Evolutionary conservation across 2,113 vertebrate genomes (phyloP), one percentile per base, ranked within the genome.

Genomic region (Ictalurus furcatus): DNA sequence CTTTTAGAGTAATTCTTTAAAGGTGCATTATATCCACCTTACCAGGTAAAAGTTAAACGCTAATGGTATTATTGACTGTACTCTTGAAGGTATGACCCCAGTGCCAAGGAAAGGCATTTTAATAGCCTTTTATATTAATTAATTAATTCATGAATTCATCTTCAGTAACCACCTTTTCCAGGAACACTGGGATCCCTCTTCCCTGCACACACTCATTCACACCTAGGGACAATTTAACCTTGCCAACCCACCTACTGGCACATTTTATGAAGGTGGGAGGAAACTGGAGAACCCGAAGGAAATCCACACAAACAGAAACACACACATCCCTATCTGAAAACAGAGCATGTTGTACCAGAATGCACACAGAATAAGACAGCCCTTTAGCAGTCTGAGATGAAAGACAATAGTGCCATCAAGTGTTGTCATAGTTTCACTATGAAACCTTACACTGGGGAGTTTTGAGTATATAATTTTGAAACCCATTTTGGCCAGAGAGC

Each of bases 351-450:
- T 40, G n/a, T 74, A 40, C 40, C 44, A 48, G 40, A 52, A 54
- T 58, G 14, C 23, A 79, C 16, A 81, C n/a, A 4, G 8, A 58
- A 14, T 58, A 6, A n/a, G 5, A 16, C 59, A 40, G 37, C 44
- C 34, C 34, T 28, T 28, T 17, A 84, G 9, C 25, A 84, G 6
- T 61, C 11, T 63, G 40, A 67, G 61, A 12, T 84, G 52, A 81
- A 81, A 81, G 28, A 81, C 79, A 30, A 81, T 58, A 81, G 79
- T n/a, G 86, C 6, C n/a, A 34, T 81, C 86, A 80, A n/a, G 58
- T 65, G 58, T 30, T 80, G 40, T 61, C 7, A 40, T 34, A n/a
- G 30, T 83, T 71, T 56, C 8, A 58, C 1, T 23, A 17, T 25
- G 23, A 30, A 73, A 58, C 30, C 61, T 82, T 58, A 59, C 54